Percentiles rank a stretch among this genome's conserved stretches.
phyloP scores from a whole-genome alignment of 2,113 vertebrate genomes.

The Urocynchramus pylzowi region DNA sequence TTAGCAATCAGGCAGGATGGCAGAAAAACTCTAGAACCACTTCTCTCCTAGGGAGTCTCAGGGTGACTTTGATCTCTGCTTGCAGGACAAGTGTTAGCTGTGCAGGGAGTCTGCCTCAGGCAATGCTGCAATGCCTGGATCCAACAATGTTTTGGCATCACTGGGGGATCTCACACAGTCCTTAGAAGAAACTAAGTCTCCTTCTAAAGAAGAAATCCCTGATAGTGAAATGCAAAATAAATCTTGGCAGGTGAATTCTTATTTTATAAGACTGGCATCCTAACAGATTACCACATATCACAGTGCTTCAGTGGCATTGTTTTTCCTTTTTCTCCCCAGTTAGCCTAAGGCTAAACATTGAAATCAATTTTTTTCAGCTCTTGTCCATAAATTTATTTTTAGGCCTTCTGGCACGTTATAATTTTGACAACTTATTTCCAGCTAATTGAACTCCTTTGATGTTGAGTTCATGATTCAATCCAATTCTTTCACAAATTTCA shows the following conservation, averaged over 20 bases:
- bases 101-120: background rate
- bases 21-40: background rate
- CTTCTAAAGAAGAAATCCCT: background rate
- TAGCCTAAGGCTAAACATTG: background rate
- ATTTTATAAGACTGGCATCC: background rate
- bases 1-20: background rate
- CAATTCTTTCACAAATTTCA: conserved; percentile 1
- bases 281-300: background rate
- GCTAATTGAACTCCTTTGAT: conserved; percentile 18
- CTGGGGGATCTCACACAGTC: background rate
- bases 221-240: background rate
- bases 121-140: background rate
- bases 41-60: background rate
- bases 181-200: background rate
- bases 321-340: background rate
- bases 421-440: background rate
- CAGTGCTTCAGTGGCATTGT: background rate
- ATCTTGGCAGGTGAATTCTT: background rate
- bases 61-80: background rate
- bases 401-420: background rate
- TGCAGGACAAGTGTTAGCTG: background rate
- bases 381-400: conserved; percentile 9
- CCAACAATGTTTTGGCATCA: background rate
- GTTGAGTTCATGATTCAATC: background rate
- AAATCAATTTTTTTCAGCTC: background rate